A percentile compares a stretch with the other conserved stretches of the same genome.
Evolutionary conservation across 2,888 invertebrate species (phyloP).

Genomic region (Lypha dubia): DNA sequence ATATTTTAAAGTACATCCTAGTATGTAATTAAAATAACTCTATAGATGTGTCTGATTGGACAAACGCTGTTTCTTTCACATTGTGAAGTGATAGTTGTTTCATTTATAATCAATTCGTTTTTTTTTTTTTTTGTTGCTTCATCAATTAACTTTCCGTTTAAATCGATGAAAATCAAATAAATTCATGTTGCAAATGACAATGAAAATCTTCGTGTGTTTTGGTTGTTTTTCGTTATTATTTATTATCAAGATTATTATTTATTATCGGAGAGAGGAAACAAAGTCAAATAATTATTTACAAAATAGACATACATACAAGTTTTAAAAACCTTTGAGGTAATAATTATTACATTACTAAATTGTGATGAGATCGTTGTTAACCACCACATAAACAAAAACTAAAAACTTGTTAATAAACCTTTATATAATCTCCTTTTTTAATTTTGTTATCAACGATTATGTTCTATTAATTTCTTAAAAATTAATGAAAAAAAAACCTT

Average conservation of each 20-base stretch:
- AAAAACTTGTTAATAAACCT: too few species aligned
- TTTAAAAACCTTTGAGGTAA: too few species aligned
- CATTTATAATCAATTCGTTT: too few species aligned
- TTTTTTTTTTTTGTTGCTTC: background rate
- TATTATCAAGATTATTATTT: background rate
- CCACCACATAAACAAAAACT: too few species aligned
- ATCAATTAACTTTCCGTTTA: background rate
- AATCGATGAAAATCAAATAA: constrained; percentile 42
- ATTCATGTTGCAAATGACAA: constrained; percentile 53
- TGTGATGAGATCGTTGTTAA: background rate
- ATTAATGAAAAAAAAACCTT: too few species aligned
- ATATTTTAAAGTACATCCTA: background rate
- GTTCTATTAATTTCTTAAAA: too few species aligned
- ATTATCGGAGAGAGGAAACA: background rate
- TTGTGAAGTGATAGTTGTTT: too few species aligned
- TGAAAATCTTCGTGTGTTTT: constrained; percentile 1
- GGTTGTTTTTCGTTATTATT: background rate
- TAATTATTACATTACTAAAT: background rate
- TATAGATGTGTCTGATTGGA: constrained; percentile 2
- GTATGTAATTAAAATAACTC: background rate
- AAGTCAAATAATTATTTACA: background rate
- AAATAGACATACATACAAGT: background rate
- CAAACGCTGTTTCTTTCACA: too few species aligned
- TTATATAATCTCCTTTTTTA: too few species aligned
- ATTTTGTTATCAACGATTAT: too few species aligned